A percentile compares a stretch with the other conserved stretches of the same genome.
Conservation (phyloP, 2,113 vertebrate species). For the Centropus unirufus region DNA sequence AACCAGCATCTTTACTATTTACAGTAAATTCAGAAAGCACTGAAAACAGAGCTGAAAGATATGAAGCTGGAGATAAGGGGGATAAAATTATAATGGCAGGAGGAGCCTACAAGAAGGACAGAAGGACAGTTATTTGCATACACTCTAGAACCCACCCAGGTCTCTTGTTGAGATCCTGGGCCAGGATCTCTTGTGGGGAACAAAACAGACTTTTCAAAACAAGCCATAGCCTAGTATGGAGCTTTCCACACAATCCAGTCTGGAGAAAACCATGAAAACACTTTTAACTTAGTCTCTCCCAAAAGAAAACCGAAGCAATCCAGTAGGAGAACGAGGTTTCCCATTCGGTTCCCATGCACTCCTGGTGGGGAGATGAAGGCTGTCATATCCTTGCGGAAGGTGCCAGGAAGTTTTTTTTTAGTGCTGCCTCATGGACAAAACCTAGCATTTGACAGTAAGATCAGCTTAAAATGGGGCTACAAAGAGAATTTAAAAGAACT, state of each 20-base stretch:
- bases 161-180: background rate
- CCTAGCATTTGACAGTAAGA: background rate
- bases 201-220: background rate
- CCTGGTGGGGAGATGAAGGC: background rate
- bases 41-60: background rate
- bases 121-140: background rate
- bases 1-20: background rate
- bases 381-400: background rate
- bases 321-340: background rate
- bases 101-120: background rate
- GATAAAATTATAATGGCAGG: background rate
- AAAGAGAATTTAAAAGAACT: background rate
- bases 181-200: rapidly evolving
- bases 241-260: background rate
- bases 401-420: background rate
- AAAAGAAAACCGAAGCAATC: background rate
- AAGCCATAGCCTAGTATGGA: background rate
- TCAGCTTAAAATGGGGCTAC: background rate
- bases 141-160: background rate
- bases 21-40: background rate
- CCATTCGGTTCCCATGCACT: background rate
- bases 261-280: background rate
- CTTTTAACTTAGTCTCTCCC: background rate
- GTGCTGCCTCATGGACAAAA: background rate
- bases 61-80: background rate